These are phyloP conservation scores for Pangasius macronema DNA, from an alignment of 2,797 vertebrate species.

Conservation along the genomic window DNA sequence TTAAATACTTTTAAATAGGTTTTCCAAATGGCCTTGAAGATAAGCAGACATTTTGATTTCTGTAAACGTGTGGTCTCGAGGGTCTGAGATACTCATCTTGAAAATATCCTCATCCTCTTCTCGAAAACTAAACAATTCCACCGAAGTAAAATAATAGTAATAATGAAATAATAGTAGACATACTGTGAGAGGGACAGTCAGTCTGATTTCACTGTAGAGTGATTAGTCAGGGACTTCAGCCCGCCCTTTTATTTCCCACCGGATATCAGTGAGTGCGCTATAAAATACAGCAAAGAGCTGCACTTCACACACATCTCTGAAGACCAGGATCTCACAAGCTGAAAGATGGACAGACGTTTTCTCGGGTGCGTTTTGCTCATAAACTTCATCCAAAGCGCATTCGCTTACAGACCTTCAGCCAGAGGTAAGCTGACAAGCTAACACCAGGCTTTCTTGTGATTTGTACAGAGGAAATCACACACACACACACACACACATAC, in stretches of 20 bases:
- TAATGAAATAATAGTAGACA: background rate
- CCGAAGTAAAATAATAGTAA: background rate
- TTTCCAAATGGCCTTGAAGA: background rate
- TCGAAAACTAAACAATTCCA: background rate
- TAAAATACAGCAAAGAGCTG: constrained; percentile 34
- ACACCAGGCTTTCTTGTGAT: background rate
- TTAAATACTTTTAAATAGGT: background rate
- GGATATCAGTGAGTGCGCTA: background rate
- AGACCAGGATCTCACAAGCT: background rate
- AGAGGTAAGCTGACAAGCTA: background rate
- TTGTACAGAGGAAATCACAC: no score
- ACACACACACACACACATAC: no score
- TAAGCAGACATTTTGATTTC: background rate
- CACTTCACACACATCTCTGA: background rate
- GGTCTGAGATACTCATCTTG: background rate
- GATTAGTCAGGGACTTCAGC: background rate
- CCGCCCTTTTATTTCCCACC: constrained; percentile 10
- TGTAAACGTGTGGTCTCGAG: background rate
- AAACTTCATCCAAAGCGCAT: constrained; percentile 50
- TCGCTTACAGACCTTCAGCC: constrained; percentile 24
- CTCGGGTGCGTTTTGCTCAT: constrained; percentile 57
- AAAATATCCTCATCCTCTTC: background rate
- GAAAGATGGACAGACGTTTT: constrained; percentile 65
- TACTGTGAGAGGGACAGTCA: no score
- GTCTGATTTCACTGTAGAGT: background rate